phyloP scores from a whole-genome alignment of 2,113 vertebrate species.

The Promerops cafer region DNA sequence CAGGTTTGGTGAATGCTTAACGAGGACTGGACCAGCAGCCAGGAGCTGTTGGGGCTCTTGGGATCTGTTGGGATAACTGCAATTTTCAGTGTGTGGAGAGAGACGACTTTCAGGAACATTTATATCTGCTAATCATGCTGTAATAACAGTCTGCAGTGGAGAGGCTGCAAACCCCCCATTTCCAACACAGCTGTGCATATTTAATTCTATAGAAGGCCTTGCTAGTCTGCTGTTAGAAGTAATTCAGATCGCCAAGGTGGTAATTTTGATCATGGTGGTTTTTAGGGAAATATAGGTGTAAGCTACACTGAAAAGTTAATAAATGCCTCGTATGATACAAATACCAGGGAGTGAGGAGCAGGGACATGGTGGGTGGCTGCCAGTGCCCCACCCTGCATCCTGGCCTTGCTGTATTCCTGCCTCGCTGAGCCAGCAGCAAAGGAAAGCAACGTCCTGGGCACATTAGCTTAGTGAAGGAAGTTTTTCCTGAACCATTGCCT shows the following conservation, averaged over 20 bases:
- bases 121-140: slow-evolving; percentile 27
- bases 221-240: neutral
- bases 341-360: fast-evolving
- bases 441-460: neutral
- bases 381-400: neutral
- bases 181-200: slow-evolving; percentile 38
- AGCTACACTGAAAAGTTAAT: neutral
- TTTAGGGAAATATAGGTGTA: slow-evolving; percentile 2
- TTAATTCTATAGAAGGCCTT: neutral
- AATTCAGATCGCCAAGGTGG: neutral
- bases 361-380: neutral
- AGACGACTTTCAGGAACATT: neutral
- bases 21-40: neutral
- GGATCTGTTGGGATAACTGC: neutral
- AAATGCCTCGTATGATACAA: neutral
- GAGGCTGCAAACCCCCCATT: slow-evolving; percentile 15
- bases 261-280: slow-evolving; percentile 32
- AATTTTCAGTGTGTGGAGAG: neutral
- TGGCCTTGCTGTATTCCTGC: neutral
- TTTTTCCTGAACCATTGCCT: neutral
- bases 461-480: neutral
- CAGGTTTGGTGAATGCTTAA: neutral
- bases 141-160: slow-evolving; percentile 38
- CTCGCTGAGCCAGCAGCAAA: neutral
- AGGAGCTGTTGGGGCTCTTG: neutral